Conservation (phyloP, 2,113 vertebrate genomes). For the Onychorhynchus coronatus region DNA sequence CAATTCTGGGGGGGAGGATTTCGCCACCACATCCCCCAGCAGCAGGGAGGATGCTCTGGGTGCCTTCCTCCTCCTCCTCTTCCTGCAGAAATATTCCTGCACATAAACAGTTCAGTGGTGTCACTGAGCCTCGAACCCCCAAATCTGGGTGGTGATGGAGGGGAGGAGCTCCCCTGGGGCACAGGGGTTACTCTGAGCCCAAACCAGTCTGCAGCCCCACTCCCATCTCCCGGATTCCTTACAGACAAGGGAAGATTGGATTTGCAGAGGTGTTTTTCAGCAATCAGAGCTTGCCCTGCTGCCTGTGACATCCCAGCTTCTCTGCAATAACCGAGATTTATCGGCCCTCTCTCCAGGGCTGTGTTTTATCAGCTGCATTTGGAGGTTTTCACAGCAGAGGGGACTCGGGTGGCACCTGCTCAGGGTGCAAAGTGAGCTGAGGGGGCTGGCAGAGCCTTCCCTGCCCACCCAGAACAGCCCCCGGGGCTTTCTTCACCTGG, state of each 20-base stretch:
- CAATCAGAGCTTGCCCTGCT: neutral
- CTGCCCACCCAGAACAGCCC: neutral
- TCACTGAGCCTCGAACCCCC: neutral
- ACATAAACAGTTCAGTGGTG: neutral
- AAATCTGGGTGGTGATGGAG: neutral
- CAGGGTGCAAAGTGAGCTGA: rapidly evolving
- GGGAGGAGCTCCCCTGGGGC: neutral
- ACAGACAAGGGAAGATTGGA: neutral
- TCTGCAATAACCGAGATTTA: neutral
- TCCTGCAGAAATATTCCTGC: neutral
- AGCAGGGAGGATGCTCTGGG: neutral
- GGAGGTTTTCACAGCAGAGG: neutral
- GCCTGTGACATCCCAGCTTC: neutral
- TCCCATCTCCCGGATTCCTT: neutral
- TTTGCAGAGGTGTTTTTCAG: neutral
- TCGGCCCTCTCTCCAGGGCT: neutral
- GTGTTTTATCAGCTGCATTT: neutral
- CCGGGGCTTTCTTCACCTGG: rapidly evolving
- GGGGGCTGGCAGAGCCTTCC: too few species aligned
- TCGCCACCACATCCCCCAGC: neutral
- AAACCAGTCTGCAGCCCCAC: neutral
- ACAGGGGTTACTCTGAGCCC: too few species aligned
- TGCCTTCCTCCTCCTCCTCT: neutral
- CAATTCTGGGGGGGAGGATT: neutral
- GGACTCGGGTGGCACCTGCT: neutral